Evolutionary conservation across 1,140 invertebrate genomes (phyloP).

Genomic region (Polyergus mexicanus): DNA sequence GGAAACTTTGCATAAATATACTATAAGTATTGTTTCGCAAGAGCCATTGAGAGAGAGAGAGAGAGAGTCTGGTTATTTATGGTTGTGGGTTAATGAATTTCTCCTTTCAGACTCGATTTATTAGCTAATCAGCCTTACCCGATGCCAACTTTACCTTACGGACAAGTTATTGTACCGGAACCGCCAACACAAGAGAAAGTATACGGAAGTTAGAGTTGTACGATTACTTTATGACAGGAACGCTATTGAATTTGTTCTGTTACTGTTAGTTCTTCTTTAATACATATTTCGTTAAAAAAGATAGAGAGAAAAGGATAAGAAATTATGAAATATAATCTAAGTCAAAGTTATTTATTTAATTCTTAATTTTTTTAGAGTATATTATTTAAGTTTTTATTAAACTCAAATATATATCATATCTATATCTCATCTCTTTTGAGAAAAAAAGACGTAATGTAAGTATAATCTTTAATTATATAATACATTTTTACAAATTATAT

Average conservation of each 20-base stretch:
- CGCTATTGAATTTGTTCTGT: slow-evolving; percentile 43
- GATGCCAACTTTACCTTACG: slow-evolving; percentile 59
- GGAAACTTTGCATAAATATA: slow-evolving; percentile 85
- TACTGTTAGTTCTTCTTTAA: slow-evolving; percentile 49
- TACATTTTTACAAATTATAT: too few species aligned
- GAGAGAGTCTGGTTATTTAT: slow-evolving; percentile 80
- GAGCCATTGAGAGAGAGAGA: slow-evolving; percentile 66
- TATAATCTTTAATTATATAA: too few species aligned
- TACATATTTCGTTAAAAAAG: slow-evolving; percentile 33
- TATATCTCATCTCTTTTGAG: too few species aligned
- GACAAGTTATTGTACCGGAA: slow-evolving; percentile 50
- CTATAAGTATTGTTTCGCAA: slow-evolving; percentile 83
- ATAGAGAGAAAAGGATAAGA: neutral
- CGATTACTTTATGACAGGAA: slow-evolving; percentile 33
- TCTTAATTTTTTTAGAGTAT: neutral
- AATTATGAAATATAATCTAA: neutral
- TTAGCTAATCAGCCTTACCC: slow-evolving; percentile 77
- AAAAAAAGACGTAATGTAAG: too few species aligned
- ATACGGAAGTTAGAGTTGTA: neutral
- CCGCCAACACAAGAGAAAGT: slow-evolving; percentile 14
- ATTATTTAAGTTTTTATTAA: too few species aligned
- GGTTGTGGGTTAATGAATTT: slow-evolving; percentile 84
- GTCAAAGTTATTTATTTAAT: slow-evolving; percentile 20
- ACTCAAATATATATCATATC: too few species aligned
- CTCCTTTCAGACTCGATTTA: slow-evolving; percentile 80